Base-by-base conservation (phyloP, 2,888 invertebrate species). In the Pocota personata region DNA sequence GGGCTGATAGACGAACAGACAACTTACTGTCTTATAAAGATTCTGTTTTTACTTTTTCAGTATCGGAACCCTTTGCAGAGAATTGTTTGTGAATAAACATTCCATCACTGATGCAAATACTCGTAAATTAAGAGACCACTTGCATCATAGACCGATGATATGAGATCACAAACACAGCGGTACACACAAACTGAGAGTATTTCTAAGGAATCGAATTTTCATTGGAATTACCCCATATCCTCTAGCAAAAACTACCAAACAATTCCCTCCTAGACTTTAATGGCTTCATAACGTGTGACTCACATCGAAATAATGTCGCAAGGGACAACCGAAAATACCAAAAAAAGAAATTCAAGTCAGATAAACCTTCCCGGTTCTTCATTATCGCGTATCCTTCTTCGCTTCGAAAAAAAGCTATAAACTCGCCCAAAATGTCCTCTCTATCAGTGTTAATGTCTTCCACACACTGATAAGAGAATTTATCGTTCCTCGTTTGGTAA, bases 371-470 rank as follows among this genome's bases (percentile, higher is more conserved):
- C 12, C 16, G 0, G 1, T 43, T 24, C 8, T 35, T 73, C 58
- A 67, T 72, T 83, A 40, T 55, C 57, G 37, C 52, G 50, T 52
- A 78, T 75, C 62, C 66, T 78, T 77, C 32, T 52, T 30, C 32
- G 27, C 1, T 8, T 19, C 4, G 6, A 27, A 50, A 16, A 60
- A 77, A 50, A 37, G 30, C 55, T 72, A 83, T 83, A 83, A 83
- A 83, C 72, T 69, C 48, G 55, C 52, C 66, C 77, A 60, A 66
- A 83, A 77, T 83, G 82, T 78, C 73, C 79, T 73, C 79, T 83
- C 83, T 79, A 83, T 83, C 83, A 79, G 40, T 57, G 67, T 83
- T 78, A 83, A 83, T 75, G 83, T 79, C 83, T 40, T 75, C 66
- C 73, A 83, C 57, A 69, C 69, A 52, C 73, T 75, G 83, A 83